Percentiles rank a stretch among this genome's conserved stretches.
Evolutionary conservation across 2,113 vertebrate genomes (phyloP).

Genomic region (human (Homo sapiens)): DNA sequence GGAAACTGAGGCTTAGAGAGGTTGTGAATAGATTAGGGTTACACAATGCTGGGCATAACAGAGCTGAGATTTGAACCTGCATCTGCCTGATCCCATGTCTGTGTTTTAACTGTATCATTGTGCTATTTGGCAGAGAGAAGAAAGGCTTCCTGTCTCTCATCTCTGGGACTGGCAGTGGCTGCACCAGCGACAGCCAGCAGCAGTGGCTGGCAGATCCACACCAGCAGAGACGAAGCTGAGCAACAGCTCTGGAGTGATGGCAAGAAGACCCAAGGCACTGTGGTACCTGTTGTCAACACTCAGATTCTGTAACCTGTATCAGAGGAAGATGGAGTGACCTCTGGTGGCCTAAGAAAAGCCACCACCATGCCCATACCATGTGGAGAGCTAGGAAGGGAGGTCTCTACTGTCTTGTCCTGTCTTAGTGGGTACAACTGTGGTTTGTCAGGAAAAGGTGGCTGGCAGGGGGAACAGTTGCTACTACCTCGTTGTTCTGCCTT

Average conservation of each 20-base stretch:
- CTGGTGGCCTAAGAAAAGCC: slow-evolving; percentile 47
- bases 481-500: neutral
- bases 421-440: neutral
- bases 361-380: neutral
- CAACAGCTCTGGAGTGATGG: neutral
- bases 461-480: neutral
- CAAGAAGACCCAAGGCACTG: neutral
- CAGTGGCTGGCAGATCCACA: neutral
- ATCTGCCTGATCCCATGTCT: neutral
- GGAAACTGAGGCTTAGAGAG: neutral
- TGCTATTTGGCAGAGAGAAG: neutral
- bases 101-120: neutral
- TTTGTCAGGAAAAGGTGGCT: neutral
- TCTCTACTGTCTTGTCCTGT: neutral
- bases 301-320: neutral
- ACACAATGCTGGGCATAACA: neutral
- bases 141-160: neutral
- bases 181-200: neutral
- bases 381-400: neutral
- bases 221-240: neutral
- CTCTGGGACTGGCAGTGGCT: neutral
- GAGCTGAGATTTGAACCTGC: neutral
- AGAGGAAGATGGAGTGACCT: slow-evolving; percentile 30
- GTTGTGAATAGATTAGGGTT: neutral
- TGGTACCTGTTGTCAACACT: neutral